Conservation (phyloP, 37 sponge, comb jelly and placozoan genomes). For the Cladorhizidae sp. region DNA sequence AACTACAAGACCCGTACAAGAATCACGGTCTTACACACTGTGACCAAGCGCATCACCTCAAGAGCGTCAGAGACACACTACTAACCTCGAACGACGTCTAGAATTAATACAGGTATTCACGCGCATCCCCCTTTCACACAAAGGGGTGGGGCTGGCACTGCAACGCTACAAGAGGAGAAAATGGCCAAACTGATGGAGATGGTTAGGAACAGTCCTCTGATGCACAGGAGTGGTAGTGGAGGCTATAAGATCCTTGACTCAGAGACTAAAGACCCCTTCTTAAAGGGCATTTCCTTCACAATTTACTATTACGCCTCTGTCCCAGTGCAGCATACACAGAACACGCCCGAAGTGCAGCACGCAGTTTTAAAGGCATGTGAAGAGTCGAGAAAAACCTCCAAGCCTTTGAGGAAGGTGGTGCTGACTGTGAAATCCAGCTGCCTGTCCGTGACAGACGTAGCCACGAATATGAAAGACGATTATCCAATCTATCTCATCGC, state of each 20-base stretch:
- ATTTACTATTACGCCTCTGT: constrained; percentile 53
- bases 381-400: constrained; percentile 8
- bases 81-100: too few relatives aligned
- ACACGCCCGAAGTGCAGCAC: constrained; percentile 44
- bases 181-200: constrained; percentile 52
- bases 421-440: constrained; percentile 50
- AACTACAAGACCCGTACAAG: too few relatives aligned
- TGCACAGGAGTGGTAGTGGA: constrained; percentile 8
- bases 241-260: constrained; percentile 56
- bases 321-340: constrained; percentile 27
- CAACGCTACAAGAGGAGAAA: too few relatives aligned
- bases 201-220: constrained; percentile 59
- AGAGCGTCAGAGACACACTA: too few relatives aligned
- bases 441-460: constrained; percentile 54
- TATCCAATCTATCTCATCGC: constrained; percentile 73
- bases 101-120: too few relatives aligned
- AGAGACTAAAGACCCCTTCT: constrained; percentile 72
- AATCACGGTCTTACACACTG: too few relatives aligned
- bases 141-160: too few relatives aligned
- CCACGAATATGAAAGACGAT: constrained; percentile 28
- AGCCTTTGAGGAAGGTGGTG: constrained; percentile 32
- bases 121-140: too few relatives aligned
- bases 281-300: constrained; percentile 71
- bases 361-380: constrained; percentile 24
- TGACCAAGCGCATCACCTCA: too few relatives aligned